A percentile compares a stretch with the other conserved stretches of the same genome.
These are phyloP conservation scores for Hafferia zeledoni DNA, from an alignment of 2,797 vertebrate genomes.

Conservation along the genomic window DNA sequence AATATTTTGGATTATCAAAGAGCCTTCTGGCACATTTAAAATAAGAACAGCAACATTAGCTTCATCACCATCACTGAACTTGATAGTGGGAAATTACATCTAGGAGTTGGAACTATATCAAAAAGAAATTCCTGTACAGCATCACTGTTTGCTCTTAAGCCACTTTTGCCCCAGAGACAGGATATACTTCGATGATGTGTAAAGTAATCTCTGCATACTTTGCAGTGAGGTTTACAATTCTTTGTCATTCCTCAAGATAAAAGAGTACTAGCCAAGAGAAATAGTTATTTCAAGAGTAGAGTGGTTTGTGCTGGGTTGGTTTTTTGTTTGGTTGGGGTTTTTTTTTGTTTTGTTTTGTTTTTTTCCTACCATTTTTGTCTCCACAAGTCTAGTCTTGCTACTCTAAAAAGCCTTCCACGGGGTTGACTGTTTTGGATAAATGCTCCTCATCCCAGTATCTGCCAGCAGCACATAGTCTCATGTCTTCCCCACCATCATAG, in stretches of 20 bases:
- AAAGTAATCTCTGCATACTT: constrained; percentile 22
- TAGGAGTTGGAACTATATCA: background rate
- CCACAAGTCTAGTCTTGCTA: background rate
- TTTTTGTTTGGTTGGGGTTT: too few species aligned
- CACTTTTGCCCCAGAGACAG: constrained; percentile 48
- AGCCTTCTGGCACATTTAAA: constrained; percentile 29
- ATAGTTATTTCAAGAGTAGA: background rate
- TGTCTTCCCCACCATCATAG: background rate
- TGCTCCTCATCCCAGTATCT: background rate
- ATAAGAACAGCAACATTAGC: background rate
- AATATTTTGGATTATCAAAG: constrained; percentile 31
- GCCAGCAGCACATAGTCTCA: background rate
- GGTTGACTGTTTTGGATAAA: background rate
- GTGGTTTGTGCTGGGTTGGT: background rate
- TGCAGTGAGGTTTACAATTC: background rate
- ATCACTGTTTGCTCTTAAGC: background rate
- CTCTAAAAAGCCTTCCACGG: background rate
- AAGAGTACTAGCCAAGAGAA: background rate
- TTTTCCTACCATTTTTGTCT: background rate
- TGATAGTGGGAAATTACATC: constrained; percentile 20
- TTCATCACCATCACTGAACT: background rate
- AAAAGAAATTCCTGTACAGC: constrained; percentile 10
- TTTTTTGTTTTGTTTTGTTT: too few species aligned
- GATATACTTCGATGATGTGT: constrained; percentile 11
- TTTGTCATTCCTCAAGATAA: constrained; percentile 8